Evolutionary conservation across 1,140 invertebrate species (phyloP).

Genomic region (Cherax destructor): DNA sequence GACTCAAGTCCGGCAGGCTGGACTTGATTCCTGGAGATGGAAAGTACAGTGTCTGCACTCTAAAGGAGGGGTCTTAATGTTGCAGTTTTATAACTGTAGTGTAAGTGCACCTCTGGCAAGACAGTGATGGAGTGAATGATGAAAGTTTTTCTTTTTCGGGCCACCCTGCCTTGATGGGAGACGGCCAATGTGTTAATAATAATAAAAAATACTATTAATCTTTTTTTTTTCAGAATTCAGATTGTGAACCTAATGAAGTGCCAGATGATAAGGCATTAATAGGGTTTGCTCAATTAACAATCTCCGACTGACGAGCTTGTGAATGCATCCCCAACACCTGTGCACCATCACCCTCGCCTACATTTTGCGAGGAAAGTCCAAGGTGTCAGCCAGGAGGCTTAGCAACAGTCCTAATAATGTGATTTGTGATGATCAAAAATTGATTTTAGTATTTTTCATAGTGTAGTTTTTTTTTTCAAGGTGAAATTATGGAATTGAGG

Average conservation of each 20-base stretch:
- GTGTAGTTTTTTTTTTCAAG: background rate
- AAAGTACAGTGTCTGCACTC: no score
- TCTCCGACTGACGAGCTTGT: constrained; percentile 83
- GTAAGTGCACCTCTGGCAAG: no score
- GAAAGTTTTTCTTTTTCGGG: no score
- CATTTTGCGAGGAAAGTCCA: background rate
- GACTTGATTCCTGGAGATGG: no score
- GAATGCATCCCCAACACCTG: constrained; percentile 12
- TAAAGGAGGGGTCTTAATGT: no score
- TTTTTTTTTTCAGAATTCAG: constrained; percentile 84
- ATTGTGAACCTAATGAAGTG: constrained; percentile 86
- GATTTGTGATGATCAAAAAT: constrained; percentile 63
- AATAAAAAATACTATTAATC: background rate
- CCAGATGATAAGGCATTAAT: constrained; percentile 95
- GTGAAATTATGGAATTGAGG: background rate
- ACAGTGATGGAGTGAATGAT: no score
- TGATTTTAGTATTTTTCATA: constrained; percentile 26
- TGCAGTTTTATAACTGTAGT: no score
- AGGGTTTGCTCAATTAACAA: constrained; percentile 97
- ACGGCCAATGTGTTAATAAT: no score
- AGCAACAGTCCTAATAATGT: constrained; percentile 12
- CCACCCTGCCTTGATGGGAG: no score
- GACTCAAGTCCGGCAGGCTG: no score
- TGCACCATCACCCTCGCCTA: constrained; percentile 8
- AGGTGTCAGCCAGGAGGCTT: constrained; percentile 3